A percentile compares a stretch with the other conserved stretches of the same genome.
These are phyloP conservation scores for Hirudo medicinalis DNA, from an alignment of 1,140 invertebrate species.

Conservation along the genomic window DNA sequence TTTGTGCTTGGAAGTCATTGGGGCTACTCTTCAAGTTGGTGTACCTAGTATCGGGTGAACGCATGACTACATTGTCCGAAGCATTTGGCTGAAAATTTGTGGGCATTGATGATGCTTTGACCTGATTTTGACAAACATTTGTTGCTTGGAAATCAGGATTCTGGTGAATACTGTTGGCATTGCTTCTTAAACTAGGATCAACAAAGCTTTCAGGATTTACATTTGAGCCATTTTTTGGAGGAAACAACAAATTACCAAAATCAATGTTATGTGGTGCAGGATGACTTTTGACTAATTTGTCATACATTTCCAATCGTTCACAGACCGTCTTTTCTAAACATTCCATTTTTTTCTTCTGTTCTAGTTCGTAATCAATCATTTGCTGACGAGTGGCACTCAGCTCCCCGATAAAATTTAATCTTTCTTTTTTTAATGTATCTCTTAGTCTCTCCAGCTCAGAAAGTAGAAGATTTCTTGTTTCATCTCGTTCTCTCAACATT, in stretches of 20 bases:
- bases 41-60: too few relatives aligned
- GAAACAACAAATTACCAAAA: too few relatives aligned
- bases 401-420: neutral
- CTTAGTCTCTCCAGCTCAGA: conserved; percentile 2
- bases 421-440: neutral
- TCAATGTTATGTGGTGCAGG: neutral
- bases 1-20: too few relatives aligned
- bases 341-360: conserved; percentile 1
- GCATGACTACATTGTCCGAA: too few relatives aligned
- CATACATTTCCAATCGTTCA: neutral
- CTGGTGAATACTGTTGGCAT: neutral
- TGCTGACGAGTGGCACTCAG: neutral
- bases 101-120: too few relatives aligned
- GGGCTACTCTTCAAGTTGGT: too few relatives aligned
- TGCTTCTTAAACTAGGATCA: too few relatives aligned
- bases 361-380: neutral
- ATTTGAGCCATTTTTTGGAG: too few relatives aligned
- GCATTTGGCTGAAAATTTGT: too few relatives aligned
- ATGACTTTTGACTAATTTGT: neutral
- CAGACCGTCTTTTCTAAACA: conserved; percentile 1
- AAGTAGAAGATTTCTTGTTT: neutral
- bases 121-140: neutral
- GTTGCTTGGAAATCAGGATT: conserved; percentile 1
- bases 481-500: conserved; percentile 5
- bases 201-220: too few relatives aligned